phyloP scores from a whole-genome alignment of 2,113 vertebrate genomes.

The Cryptomyrus ogoouensis region DNA sequence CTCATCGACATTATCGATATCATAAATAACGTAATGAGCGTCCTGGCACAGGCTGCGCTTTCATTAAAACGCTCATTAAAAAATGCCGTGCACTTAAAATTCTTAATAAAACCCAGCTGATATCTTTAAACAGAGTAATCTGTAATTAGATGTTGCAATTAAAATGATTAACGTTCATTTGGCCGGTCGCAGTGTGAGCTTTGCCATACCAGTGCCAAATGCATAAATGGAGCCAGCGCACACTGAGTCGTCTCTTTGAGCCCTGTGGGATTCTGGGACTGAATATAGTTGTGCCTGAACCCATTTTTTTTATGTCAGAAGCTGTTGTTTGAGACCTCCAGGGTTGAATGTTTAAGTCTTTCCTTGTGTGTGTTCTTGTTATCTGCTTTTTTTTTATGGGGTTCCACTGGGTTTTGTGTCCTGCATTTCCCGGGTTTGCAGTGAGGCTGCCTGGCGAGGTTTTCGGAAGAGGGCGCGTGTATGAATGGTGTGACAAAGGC shows the following conservation, averaged over 20 bases:
- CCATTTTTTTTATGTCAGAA: neutral
- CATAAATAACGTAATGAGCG: slow-evolving; percentile 19
- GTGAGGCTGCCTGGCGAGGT: neutral
- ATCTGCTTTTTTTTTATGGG: neutral
- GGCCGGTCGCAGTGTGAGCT: slow-evolving; percentile 29
- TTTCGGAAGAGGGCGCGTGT: neutral
- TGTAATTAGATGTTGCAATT: slow-evolving; percentile 39
- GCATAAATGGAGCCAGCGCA: slow-evolving; percentile 25
- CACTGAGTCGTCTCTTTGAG: neutral
- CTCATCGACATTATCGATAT: slow-evolving; percentile 17
- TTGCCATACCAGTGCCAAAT: slow-evolving; percentile 18
- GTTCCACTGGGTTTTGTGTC: neutral
- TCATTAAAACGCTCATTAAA: slow-evolving; percentile 24
- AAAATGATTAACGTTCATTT: slow-evolving; percentile 38
- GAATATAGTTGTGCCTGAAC: neutral
- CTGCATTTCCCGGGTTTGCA: neutral
- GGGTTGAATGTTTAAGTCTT: neutral
- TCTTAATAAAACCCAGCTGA: slow-evolving; percentile 30
- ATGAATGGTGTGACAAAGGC: neutral
- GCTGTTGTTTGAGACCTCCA: neutral
- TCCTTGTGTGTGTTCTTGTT: neutral
- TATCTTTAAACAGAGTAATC: slow-evolving; percentile 35
- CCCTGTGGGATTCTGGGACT: neutral
- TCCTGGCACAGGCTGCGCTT: neutral
- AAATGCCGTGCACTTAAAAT: slow-evolving; percentile 19